Evolutionary conservation across 2,888 invertebrate species (phyloP).

Genomic region (Trissolcus japonicus): DNA sequence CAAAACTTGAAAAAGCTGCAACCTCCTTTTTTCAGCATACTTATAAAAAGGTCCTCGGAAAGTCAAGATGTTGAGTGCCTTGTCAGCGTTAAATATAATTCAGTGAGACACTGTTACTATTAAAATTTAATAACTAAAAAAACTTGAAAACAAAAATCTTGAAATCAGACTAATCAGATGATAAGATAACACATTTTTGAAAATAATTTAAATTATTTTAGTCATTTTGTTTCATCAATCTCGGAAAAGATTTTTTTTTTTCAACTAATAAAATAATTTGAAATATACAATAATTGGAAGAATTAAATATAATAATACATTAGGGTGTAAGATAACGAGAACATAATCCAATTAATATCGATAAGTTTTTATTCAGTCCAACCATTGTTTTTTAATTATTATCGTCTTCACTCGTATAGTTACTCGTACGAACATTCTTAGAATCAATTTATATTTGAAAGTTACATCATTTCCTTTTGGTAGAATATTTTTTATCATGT

Average conservation of each 20-base stretch:
- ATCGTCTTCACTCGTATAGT: conserved; percentile 22
- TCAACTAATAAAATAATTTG: too few species aligned
- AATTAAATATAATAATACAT: too few species aligned
- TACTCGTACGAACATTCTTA: conserved; percentile 36
- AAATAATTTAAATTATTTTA: not conserved
- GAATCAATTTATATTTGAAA: conserved; percentile 27
- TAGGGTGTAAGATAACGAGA: not conserved
- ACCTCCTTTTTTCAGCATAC: conserved; percentile 39
- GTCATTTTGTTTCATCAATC: conserved; percentile 4
- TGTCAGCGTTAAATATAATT: conserved; percentile 61
- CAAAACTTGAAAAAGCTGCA: conserved; percentile 62
- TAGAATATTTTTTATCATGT: not conserved
- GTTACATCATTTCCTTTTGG: conserved; percentile 12
- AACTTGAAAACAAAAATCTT: not conserved
- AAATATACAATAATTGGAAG: too few species aligned
- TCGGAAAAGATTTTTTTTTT: too few species aligned
- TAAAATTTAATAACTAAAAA: not conserved
- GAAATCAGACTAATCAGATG: not conserved
- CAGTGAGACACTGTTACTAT: conserved; percentile 16
- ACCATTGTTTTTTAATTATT: conserved; percentile 23
- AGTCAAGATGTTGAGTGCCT: conserved; percentile 51
- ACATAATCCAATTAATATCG: conserved; percentile 32
- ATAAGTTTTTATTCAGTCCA: conserved; percentile 49
- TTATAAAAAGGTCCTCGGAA: conserved; percentile 53
- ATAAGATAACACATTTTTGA: too few species aligned